Evolutionary conservation across 2,113 vertebrate species (phyloP).

Genomic region (Phoenicopterus ruber): DNA sequence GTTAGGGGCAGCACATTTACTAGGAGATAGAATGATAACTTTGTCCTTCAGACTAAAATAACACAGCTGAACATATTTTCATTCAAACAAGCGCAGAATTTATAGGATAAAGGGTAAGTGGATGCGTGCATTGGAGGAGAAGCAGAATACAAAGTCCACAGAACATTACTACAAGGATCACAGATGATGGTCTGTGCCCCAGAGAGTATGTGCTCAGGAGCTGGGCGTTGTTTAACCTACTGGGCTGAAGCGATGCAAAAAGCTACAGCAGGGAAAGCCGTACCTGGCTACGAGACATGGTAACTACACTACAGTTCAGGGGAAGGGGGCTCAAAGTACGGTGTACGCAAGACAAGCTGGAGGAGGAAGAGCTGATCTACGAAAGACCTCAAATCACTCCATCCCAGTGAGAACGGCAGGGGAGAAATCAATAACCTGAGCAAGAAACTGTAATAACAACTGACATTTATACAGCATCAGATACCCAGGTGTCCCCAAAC

Average conservation of each 20-base stretch:
- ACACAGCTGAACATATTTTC: not conserved
- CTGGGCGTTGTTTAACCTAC: not conserved
- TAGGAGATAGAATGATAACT: not conserved
- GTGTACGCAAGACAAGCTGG: not conserved
- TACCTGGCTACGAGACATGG: not conserved
- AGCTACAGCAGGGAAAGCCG: not conserved
- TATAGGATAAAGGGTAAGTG: not conserved
- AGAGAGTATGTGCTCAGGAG: not conserved
- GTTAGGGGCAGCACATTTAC: constrained; percentile 23
- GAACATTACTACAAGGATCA: not conserved
- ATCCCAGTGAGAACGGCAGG: constrained; percentile 38
- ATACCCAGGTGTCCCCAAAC: constrained; percentile 61
- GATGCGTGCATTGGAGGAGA: not conserved
- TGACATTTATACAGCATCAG: constrained; percentile 69
- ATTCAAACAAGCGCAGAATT: not conserved
- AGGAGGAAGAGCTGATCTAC: constrained; percentile 23
- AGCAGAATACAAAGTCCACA: not conserved
- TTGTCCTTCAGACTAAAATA: constrained; percentile 32
- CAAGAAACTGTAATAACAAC: constrained; percentile 66
- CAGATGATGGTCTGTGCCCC: not conserved
- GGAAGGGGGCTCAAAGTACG: not conserved
- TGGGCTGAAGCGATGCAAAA: not conserved
- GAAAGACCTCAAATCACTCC: constrained; percentile 22
- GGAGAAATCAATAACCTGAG: constrained; percentile 56
- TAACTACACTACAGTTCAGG: not conserved